Evolutionary conservation across 2,797 vertebrate species (phyloP).

Genomic region (Pempheris klunzingeri): DNA sequence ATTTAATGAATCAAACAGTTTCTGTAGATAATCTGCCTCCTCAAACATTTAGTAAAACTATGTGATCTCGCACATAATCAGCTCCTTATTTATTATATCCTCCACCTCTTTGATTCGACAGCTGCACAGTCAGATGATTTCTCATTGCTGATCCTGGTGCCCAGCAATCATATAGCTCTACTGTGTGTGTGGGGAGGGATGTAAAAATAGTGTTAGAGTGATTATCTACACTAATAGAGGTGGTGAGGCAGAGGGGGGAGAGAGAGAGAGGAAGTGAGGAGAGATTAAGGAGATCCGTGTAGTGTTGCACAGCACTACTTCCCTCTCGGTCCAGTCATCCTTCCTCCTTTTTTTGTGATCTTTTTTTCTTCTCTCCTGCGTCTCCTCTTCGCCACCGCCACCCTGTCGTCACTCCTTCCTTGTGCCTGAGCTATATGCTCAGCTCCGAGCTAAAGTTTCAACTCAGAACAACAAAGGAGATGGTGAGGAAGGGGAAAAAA

Average conservation of each 20-base stretch:
- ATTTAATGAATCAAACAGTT: too few relatives aligned
- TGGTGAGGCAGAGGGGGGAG: background rate
- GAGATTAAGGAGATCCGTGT: slow-evolving; percentile 5
- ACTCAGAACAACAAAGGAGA: slow-evolving; percentile 39
- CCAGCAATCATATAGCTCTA: too few relatives aligned
- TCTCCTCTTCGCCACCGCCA: slow-evolving; percentile 19
- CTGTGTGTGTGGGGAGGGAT: background rate
- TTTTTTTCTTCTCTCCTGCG: slow-evolving; percentile 6
- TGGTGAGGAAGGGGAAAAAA: slow-evolving; percentile 13
- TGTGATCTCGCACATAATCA: too few relatives aligned
- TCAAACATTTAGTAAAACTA: too few relatives aligned
- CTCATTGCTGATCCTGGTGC: too few relatives aligned
- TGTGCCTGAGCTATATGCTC: slow-evolving; percentile 10
- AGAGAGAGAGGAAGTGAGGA: background rate
- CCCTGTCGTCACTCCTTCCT: slow-evolving; percentile 43
- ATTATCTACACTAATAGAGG: background rate
- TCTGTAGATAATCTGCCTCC: too few relatives aligned
- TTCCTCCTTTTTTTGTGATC: slow-evolving; percentile 22
- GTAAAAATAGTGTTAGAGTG: background rate
- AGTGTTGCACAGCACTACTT: background rate
- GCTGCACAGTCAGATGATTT: too few relatives aligned
- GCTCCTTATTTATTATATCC: too few relatives aligned
- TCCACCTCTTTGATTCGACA: too few relatives aligned
- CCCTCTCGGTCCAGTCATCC: slow-evolving; percentile 10
- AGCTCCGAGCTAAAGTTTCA: slow-evolving; percentile 39